A percentile compares a stretch with the other conserved stretches of the same genome.
These are phyloP conservation scores for Scaeva pyrastri DNA, from an alignment of 2,888 invertebrate genomes.

Conservation along the genomic window DNA sequence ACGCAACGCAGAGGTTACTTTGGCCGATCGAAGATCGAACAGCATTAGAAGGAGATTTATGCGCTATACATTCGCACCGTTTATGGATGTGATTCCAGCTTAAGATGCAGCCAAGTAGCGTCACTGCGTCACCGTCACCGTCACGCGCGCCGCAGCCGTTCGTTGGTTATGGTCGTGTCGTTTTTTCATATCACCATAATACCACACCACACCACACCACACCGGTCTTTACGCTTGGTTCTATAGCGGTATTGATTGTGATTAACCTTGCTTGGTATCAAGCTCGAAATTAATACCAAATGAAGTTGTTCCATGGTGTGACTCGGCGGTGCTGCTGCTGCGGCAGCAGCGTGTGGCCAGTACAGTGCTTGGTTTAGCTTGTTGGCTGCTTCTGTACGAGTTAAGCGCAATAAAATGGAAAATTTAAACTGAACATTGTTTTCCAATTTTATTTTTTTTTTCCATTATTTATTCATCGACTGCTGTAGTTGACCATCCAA, in stretches of 20 bases:
- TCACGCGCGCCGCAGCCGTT: not conserved
- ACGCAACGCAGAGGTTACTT: not conserved
- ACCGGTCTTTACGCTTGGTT: conserved; percentile 49
- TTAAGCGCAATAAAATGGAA: conserved; percentile 53
- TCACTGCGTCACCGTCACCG: not conserved
- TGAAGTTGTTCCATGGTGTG: conserved; percentile 36
- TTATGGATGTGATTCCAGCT: conserved; percentile 49
- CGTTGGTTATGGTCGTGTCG: not conserved
- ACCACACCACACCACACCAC: not conserved
- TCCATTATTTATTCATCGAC: conserved; percentile 42
- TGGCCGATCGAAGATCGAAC: conserved; percentile 18
- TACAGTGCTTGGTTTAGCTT: conserved; percentile 1
- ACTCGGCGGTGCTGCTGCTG: not conserved
- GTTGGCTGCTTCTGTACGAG: not conserved
- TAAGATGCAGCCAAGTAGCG: conserved; percentile 10
- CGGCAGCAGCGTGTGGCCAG: not conserved
- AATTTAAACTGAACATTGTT: conserved; percentile 64
- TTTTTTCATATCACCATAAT: not conserved
- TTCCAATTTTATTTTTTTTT: conserved; percentile 50
- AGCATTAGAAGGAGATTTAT: conserved; percentile 67
- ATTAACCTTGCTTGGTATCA: conserved; percentile 59
- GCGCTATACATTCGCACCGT: conserved; percentile 31
- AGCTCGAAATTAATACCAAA: conserved; percentile 67
- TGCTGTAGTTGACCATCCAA: conserved; percentile 58
- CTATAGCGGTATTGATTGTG: conserved; percentile 56